These are phyloP conservation scores for Hirudo medicinalis DNA, from an alignment of 1,140 invertebrate genomes.

Conservation along the genomic window DNA sequence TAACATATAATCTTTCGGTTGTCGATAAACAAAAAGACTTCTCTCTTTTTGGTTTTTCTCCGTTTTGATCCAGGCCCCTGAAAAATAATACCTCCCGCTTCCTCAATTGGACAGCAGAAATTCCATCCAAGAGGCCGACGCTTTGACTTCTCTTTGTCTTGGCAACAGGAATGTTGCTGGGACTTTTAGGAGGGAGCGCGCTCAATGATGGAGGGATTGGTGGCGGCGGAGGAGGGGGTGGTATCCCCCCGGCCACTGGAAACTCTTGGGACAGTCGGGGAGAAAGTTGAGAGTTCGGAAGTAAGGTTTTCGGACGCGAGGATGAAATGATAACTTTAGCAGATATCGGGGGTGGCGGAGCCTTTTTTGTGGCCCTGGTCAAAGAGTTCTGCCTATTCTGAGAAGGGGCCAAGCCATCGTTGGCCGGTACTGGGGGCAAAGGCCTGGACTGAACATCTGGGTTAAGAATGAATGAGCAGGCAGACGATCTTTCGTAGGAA, in stretches of 20 bases:
- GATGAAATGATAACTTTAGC: background rate
- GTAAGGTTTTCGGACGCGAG: background rate
- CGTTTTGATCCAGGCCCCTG: no score
- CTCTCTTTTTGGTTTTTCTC: no score
- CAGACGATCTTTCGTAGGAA: no score
- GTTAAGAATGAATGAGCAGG: no score
- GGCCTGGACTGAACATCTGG: no score
- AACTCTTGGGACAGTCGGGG: no score
- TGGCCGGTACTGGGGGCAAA: no score
- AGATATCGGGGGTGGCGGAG: background rate
- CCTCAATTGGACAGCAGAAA: background rate
- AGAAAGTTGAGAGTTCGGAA: background rate
- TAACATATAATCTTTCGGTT: no score
- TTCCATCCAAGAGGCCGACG: background rate
- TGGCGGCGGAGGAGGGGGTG: background rate
- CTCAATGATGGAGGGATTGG: background rate
- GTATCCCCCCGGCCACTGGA: background rate
- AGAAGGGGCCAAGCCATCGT: no score
- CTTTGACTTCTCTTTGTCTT: slow-evolving; percentile 9
- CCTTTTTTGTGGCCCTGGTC: background rate
- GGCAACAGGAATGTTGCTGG: background rate
- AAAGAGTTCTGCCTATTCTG: no score
- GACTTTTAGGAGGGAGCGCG: background rate
- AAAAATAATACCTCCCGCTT: background rate
- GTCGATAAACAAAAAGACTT: no score